Conservation (phyloP, 2,888 invertebrate genomes). For the Agrotis exclamationis region DNA sequence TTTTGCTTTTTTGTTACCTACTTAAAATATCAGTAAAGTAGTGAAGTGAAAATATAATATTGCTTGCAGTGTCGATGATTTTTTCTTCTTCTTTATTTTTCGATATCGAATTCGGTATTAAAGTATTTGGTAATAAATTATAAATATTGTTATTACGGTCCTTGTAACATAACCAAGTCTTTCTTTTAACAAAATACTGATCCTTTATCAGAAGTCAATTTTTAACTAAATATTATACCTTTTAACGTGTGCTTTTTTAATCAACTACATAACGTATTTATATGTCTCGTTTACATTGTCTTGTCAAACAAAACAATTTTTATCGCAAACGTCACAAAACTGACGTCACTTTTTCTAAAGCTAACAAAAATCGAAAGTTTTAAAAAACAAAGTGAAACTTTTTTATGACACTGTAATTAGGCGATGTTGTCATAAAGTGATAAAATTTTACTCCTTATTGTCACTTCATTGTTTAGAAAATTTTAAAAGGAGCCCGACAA, state of each 20-base stretch:
- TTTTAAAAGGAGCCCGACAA: slow-evolving; percentile 35
- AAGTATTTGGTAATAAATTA: too few species aligned
- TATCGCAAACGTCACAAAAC: slow-evolving; percentile 28
- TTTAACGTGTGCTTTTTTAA: too few species aligned
- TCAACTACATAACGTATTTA: too few species aligned
- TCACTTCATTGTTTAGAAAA: slow-evolving; percentile 45
- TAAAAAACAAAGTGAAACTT: slow-evolving; percentile 51
- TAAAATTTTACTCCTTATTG: slow-evolving; percentile 58
- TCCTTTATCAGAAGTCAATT: background rate
- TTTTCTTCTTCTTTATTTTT: background rate
- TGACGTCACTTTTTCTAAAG: slow-evolving; percentile 45
- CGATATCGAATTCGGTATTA: background rate
- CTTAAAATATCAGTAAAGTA: slow-evolving; percentile 29
- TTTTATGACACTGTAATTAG: slow-evolving; percentile 66
- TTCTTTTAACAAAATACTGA: slow-evolving; percentile 12
- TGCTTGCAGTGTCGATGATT: slow-evolving; percentile 1
- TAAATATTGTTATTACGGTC: too few species aligned
- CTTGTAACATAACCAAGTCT: background rate
- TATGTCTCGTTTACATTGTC: too few species aligned
- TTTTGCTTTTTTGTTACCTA: slow-evolving; percentile 31
- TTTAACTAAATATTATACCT: background rate
- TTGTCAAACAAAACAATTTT: slow-evolving; percentile 36
- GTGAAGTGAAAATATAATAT: slow-evolving; percentile 37
- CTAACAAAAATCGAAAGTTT: slow-evolving; percentile 71
- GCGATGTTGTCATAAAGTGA: slow-evolving; percentile 64